Percentiles rank a stretch among this genome's conserved stretches.
Evolutionary conservation across 2,888 invertebrate genomes (phyloP).

Genomic region (Ypsolopha sequella): DNA sequence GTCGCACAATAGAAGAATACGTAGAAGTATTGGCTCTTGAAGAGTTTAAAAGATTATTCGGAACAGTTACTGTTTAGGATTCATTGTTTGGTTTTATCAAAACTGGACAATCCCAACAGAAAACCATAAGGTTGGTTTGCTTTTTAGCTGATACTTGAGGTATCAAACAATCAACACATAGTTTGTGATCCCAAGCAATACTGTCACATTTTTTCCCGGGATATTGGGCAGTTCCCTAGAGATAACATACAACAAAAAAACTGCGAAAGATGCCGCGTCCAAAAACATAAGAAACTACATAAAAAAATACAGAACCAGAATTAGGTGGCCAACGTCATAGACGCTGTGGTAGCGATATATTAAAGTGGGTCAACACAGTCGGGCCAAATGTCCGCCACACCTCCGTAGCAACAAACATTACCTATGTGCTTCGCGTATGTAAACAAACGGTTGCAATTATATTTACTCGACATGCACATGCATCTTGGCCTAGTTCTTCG

Average conservation of each 20-base stretch:
- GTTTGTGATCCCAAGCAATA: too few relatives aligned
- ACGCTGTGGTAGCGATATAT: background rate
- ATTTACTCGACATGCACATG: conserved; percentile 2
- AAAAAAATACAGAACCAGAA: background rate
- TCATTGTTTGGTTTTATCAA: too few relatives aligned
- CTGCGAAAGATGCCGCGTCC: background rate
- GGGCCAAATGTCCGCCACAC: conserved; percentile 18
- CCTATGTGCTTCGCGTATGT: conserved; percentile 3
- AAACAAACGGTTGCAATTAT: conserved; percentile 1
- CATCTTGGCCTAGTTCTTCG: conserved; percentile 1
- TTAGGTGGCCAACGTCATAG: background rate
- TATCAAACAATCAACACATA: too few relatives aligned
- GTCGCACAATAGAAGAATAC: too few relatives aligned
- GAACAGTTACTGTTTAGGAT: too few relatives aligned
- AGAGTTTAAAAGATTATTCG: too few relatives aligned
- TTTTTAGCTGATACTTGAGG: too few relatives aligned
- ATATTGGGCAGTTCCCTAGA: too few relatives aligned
- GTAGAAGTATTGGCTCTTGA: too few relatives aligned
- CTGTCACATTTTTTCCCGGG: too few relatives aligned
- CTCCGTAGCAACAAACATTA: conserved; percentile 15
- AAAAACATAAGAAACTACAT: background rate
- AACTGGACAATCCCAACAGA: too few relatives aligned
- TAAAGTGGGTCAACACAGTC: conserved; percentile 24
- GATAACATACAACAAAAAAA: background rate
- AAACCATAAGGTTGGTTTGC: too few relatives aligned